A percentile compares a stretch with the other conserved stretches of the same genome.
phyloP scores from a whole-genome alignment of 1,140 invertebrate genomes.

The Melipona quadrifasciata region DNA sequence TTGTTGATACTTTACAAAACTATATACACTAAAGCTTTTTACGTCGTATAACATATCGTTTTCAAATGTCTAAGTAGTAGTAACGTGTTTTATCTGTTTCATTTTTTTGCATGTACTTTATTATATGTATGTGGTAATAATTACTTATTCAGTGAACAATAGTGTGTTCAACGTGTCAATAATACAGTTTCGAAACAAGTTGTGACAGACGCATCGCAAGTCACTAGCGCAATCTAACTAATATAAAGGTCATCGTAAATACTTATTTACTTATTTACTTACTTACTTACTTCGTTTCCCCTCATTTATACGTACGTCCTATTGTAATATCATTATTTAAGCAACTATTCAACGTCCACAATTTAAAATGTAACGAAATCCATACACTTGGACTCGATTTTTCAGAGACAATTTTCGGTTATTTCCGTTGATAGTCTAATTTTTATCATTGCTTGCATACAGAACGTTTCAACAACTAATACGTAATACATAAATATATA shows the following conservation, averaged over 20 bases:
- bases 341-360: constrained; percentile 72
- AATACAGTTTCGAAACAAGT: constrained; percentile 70
- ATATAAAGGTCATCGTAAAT: constrained; percentile 61
- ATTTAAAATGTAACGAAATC: constrained; percentile 35
- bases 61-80: constrained; percentile 70
- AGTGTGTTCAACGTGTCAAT: constrained; percentile 59
- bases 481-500: background rate
- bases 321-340: constrained; percentile 52
- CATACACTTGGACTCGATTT: constrained; percentile 15
- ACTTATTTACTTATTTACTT: too few species aligned
- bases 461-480: background rate
- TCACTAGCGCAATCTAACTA: constrained; percentile 70
- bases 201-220: constrained; percentile 61
- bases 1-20: constrained; percentile 80
- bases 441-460: background rate
- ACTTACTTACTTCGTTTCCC: constrained; percentile 2
- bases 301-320: constrained; percentile 56
- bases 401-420: constrained; percentile 3
- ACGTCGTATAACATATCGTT: constrained; percentile 72
- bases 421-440: background rate
- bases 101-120: background rate
- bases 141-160: constrained; percentile 54
- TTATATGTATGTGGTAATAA: constrained; percentile 36
- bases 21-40: constrained; percentile 81
- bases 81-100: constrained; percentile 68